Conservation (phyloP, 2,797 vertebrate genomes). For the Chloroceryle amazona region DNA sequence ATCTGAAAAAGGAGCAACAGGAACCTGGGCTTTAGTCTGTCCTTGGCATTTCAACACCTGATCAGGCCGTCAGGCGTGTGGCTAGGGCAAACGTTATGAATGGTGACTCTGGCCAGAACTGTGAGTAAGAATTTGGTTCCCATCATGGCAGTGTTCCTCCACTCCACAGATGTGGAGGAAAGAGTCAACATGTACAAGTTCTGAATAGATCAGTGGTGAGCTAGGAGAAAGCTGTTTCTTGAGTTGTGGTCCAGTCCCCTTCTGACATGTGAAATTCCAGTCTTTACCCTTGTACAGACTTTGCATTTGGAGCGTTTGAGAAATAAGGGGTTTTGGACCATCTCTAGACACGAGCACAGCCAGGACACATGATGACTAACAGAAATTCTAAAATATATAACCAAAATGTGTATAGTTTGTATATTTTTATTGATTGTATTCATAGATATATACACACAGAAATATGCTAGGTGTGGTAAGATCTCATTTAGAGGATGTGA, state of each 20-base stretch:
- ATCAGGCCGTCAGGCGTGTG: fast-evolving
- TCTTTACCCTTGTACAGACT: neutral
- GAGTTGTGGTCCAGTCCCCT: neutral
- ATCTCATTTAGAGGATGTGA: neutral
- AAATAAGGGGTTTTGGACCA: conserved; percentile 11
- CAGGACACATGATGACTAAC: neutral
- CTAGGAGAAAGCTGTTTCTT: neutral
- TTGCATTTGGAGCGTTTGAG: neutral
- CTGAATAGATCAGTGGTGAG: neutral
- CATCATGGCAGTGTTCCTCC: fast-evolving
- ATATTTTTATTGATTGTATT: neutral
- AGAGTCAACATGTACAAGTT: fast-evolving
- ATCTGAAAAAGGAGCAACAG: fast-evolving
- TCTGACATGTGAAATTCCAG: conserved; percentile 37
- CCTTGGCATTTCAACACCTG: neutral
- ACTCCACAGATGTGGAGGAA: neutral
- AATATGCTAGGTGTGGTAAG: neutral
- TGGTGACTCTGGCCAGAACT: neutral
- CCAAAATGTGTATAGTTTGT: too few relatives aligned
- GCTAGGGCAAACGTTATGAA: neutral
- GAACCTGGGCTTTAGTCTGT: neutral
- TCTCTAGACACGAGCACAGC: neutral
- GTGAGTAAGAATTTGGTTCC: fast-evolving
- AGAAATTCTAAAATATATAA: neutral
- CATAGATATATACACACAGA: neutral